Evolutionary conservation across 2,888 invertebrate species (phyloP).

Genomic region (Drosophila aldrichi): DNA sequence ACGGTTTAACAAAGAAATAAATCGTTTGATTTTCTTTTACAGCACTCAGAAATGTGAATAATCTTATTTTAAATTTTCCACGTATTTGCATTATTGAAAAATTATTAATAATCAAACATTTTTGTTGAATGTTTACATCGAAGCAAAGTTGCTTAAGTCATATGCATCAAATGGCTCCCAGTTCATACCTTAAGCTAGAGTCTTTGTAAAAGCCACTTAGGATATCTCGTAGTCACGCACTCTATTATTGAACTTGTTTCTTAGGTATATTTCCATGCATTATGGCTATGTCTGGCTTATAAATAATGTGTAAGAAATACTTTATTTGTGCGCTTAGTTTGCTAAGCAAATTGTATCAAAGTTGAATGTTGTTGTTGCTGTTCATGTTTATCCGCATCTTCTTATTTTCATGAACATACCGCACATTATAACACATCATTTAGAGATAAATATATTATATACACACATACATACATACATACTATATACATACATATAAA

Average conservation of each 20-base stretch:
- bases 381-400: constrained; percentile 39
- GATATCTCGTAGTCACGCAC: neutral
- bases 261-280: neutral
- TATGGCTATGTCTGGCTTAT: constrained; percentile 44
- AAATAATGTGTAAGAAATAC: constrained; percentile 27
- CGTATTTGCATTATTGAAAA: neutral
- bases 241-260: no score
- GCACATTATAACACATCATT: constrained; percentile 16
- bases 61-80: neutral
- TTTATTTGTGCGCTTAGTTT: constrained; percentile 29
- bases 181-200: neutral
- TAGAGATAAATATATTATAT: constrained; percentile 33
- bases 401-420: constrained; percentile 47
- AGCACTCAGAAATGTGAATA: neutral
- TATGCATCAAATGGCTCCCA: no score
- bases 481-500: constrained; percentile 18
- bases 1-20: constrained; percentile 16
- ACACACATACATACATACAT: constrained; percentile 16
- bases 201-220: neutral
- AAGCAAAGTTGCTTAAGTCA: neutral
- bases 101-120: neutral
- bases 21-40: constrained; percentile 2
- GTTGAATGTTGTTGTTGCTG: constrained; percentile 4
- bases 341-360: constrained; percentile 29
- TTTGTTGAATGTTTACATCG: neutral